These are phyloP conservation scores for Elysia crispata DNA, from an alignment of 2,888 invertebrate genomes.

Conservation along the genomic window DNA sequence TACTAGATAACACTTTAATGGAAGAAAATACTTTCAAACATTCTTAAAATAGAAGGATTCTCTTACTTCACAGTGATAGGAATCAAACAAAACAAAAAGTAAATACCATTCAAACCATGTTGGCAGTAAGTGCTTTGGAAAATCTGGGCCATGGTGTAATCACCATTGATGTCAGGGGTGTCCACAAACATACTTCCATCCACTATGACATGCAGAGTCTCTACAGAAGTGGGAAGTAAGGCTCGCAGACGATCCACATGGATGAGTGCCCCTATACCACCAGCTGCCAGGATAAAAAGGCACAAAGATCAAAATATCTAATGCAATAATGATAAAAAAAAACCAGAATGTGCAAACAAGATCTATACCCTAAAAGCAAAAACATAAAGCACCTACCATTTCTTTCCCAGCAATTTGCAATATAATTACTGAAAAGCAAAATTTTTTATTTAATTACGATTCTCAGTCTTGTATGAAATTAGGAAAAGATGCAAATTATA, in stretches of 20 bases:
- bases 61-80: background rate
- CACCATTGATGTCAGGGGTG: constrained; percentile 48
- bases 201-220: constrained; percentile 56
- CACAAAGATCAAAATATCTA: background rate
- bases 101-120: constrained; percentile 40
- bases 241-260: constrained; percentile 58
- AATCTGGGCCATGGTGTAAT: constrained; percentile 51
- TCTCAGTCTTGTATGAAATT: too few species aligned
- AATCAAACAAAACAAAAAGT: background rate
- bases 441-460: too few species aligned
- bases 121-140: constrained; percentile 53
- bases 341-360: too few species aligned
- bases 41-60: background rate
- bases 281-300: constrained; percentile 51
- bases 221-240: constrained; percentile 54
- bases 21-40: too few species aligned
- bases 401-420: too few species aligned
- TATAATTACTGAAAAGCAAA: too few species aligned
- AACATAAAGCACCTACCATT: too few species aligned
- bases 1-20: too few species aligned
- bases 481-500: too few species aligned
- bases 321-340: too few species aligned
- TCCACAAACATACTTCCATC: constrained; percentile 60
- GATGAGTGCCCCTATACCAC: constrained; percentile 58
- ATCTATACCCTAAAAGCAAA: too few species aligned